These are phyloP conservation scores for Antheraea mylitta DNA, from an alignment of 1,140 invertebrate species.

Conservation along the genomic window DNA sequence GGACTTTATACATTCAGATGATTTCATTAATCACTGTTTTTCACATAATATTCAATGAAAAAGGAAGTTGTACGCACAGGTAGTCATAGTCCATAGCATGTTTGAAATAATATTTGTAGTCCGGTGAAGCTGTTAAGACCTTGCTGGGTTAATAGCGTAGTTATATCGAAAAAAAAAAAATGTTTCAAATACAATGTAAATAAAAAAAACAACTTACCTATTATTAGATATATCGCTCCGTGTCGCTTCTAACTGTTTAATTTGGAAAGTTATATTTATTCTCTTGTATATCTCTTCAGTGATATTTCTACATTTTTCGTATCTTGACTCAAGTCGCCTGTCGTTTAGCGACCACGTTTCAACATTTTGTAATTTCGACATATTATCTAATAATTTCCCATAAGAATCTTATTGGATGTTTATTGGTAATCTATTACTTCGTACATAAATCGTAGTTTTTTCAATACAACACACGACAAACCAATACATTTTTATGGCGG, in stretches of 20 bases:
- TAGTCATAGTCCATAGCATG: too few species aligned
- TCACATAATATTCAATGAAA: too few species aligned
- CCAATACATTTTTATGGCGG: constrained; percentile 22
- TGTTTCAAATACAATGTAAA: neutral
- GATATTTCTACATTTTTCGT: constrained; percentile 70
- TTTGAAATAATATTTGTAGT: too few species aligned
- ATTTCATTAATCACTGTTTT: too few species aligned
- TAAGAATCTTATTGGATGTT: constrained; percentile 45
- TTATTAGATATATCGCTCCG: constrained; percentile 59
- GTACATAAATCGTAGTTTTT: constrained; percentile 5
- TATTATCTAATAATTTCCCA: constrained; percentile 33
- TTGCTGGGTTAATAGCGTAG: too few species aligned
- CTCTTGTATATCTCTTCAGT: constrained; percentile 72
- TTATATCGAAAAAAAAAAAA: too few species aligned
- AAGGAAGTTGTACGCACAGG: too few species aligned
- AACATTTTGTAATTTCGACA: constrained; percentile 59
- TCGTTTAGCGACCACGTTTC: constrained; percentile 43
- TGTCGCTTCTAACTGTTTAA: constrained; percentile 57
- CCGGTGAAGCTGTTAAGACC: too few species aligned
- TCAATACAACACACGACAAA: constrained; percentile 9
- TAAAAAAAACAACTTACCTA: constrained; percentile 40
- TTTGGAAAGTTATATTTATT: constrained; percentile 72
- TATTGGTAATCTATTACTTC: constrained; percentile 24
- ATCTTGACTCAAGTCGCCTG: constrained; percentile 49
- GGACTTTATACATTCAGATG: too few species aligned